phyloP scores from a whole-genome alignment of 2,888 invertebrate species.

The Dorcus parallelipipedus region DNA sequence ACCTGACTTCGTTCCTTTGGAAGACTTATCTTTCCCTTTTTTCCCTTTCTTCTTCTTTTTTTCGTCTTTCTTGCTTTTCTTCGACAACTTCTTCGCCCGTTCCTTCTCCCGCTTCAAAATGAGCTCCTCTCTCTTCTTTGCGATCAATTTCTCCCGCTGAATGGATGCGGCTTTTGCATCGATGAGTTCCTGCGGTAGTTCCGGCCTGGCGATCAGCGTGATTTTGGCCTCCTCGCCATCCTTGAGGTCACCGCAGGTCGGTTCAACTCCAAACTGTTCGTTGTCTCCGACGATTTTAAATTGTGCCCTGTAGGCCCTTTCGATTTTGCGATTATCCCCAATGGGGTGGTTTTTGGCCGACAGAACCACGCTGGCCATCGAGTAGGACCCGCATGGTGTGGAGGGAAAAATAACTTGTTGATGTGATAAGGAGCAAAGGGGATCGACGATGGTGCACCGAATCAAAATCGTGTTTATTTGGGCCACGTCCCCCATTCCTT shows the following conservation, averaged over 20 bases:
- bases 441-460: constrained; percentile 21
- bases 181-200: constrained; percentile 23
- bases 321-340: constrained; percentile 20
- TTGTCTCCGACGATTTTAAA: constrained; percentile 30
- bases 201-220: constrained; percentile 27
- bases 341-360: constrained; percentile 17
- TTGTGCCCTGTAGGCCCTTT: constrained; percentile 17
- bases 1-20: not conserved
- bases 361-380: constrained; percentile 24
- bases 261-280: constrained; percentile 29
- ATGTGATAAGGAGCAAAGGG: constrained; percentile 26
- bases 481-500: too few relatives aligned
- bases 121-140: constrained; percentile 17
- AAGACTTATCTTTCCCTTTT: constrained; percentile 1
- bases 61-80: constrained; percentile 6
- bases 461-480: constrained; percentile 21
- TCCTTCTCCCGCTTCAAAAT: constrained; percentile 15
- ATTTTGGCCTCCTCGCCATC: constrained; percentile 25
- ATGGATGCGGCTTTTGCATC: constrained; percentile 25
- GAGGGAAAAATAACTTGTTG: constrained; percentile 30
- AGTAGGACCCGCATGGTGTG: constrained; percentile 35
- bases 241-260: constrained; percentile 26
- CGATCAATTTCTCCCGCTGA: constrained; percentile 20
- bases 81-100: not conserved
- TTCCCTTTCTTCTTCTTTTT: constrained; percentile 3